These are phyloP conservation scores for Nothobranchius kuhntae DNA, from an alignment of 2,113 vertebrate genomes.

Conservation along the genomic window DNA sequence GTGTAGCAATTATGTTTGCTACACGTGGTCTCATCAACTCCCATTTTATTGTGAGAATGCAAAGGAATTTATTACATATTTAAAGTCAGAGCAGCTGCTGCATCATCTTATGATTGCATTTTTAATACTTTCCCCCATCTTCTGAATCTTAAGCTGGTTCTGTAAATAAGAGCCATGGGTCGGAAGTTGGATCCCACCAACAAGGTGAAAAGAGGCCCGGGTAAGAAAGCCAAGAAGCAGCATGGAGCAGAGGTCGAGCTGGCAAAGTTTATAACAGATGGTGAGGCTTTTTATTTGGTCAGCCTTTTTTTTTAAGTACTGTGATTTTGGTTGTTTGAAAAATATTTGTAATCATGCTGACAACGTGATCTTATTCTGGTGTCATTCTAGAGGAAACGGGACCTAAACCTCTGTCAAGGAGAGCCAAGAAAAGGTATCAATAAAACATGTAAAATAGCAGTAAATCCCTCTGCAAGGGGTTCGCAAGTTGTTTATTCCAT, in stretches of 20 bases:
- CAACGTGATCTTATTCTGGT: not conserved
- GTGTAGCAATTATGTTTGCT: too few species aligned
- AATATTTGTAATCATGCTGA: not conserved
- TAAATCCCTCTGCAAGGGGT: not conserved
- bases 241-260: slow-evolving; percentile 90
- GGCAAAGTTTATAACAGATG: slow-evolving; percentile 79
- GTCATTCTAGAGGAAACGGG: slow-evolving; percentile 56
- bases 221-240: slow-evolving; percentile 90
- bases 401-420: slow-evolving; percentile 85
- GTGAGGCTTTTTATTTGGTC: slow-evolving; percentile 28
- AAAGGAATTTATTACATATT: not conserved
- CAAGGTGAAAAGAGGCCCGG: slow-evolving; percentile 88
- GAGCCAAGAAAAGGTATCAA: slow-evolving; percentile 85
- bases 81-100: not conserved
- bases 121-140: not conserved
- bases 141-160: not conserved
- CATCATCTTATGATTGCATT: too few species aligned
- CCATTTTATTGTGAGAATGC: too few species aligned
- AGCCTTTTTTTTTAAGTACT: not conserved
- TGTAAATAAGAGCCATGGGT: slow-evolving; percentile 81
- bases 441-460: not conserved
- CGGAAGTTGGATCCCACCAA: slow-evolving; percentile 88
- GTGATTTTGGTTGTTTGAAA: not conserved
- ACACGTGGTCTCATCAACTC: too few species aligned
- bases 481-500: slow-evolving; percentile 18